A percentile compares a stretch with the other conserved stretches of the same genome.
Conservation (phyloP, 2,797 vertebrate genomes). For the Antennarius maculatus region DNA sequence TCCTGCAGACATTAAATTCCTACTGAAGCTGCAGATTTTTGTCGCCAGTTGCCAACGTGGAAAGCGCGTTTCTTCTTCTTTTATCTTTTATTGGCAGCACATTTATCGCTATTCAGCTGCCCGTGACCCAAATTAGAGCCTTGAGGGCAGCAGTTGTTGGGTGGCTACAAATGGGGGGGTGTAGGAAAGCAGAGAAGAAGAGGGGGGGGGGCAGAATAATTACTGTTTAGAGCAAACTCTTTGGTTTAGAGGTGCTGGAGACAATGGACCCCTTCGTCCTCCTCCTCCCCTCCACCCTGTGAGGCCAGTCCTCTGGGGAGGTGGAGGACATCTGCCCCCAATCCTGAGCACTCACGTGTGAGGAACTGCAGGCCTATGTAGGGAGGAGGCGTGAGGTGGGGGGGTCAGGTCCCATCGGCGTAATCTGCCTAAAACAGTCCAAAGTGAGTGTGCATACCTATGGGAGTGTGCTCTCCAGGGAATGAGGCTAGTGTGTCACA, state of each 20-base stretch:
- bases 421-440: conserved; percentile 7
- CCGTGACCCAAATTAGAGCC: conserved; percentile 84
- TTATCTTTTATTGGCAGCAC: conserved; percentile 17
- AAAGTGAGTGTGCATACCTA: too few species aligned
- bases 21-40: conserved; percentile 17
- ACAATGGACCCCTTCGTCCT: conserved; percentile 72
- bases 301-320: conserved; percentile 34
- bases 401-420: conserved; percentile 22
- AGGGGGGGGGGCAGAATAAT: conserved; percentile 66
- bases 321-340: conserved; percentile 61
- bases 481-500: conserved; percentile 66
- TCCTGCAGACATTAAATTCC: conserved; percentile 38
- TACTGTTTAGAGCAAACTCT: conserved; percentile 77
- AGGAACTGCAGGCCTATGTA: conserved; percentile 31
- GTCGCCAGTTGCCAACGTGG: background rate
- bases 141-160: conserved; percentile 64
- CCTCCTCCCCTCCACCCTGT: conserved; percentile 48
- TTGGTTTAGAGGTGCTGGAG: conserved; percentile 74
- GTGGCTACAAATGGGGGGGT: conserved; percentile 55
- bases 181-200: conserved; percentile 25
- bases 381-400: background rate
- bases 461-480: conserved; percentile 31
- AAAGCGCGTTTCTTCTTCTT: conserved; percentile 1
- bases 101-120: conserved; percentile 65
- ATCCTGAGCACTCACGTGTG: conserved; percentile 26